Evolutionary conservation across 2,113 vertebrate species (phyloP).

Genomic region (Sphyrna mokarran): DNA sequence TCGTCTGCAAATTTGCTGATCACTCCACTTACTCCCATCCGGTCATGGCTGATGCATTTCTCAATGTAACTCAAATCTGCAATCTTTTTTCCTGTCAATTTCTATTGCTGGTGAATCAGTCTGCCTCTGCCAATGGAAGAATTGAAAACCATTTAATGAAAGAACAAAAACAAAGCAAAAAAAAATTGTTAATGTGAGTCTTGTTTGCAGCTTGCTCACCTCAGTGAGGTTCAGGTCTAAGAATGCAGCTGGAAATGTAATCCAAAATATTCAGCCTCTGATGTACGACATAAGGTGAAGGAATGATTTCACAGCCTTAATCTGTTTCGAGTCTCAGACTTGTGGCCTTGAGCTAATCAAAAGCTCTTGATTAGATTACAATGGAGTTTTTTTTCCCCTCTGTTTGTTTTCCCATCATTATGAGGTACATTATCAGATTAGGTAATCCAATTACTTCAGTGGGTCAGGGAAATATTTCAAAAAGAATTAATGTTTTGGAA

Average conservation of each 20-base stretch:
- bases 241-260: neutral
- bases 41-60: no score
- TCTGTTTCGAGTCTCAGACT: neutral
- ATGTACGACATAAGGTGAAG: neutral
- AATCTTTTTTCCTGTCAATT: neutral
- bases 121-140: neutral
- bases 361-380: neutral
- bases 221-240: neutral
- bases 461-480: neutral
- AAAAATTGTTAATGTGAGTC: neutral
- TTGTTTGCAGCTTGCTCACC: neutral
- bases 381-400: neutral
- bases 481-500: slow-evolving; percentile 1
- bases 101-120: neutral
- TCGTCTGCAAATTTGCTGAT: no score
- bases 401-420: neutral
- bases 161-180: neutral
- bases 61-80: neutral
- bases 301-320: neutral
- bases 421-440: neutral
- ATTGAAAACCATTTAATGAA: neutral
- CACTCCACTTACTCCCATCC: no score
- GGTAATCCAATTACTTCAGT: neutral
- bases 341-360: neutral
- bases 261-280: neutral